These are phyloP conservation scores for Euplagia quadripunctaria DNA, from an alignment of 2,888 invertebrate genomes.

Conservation along the genomic window DNA sequence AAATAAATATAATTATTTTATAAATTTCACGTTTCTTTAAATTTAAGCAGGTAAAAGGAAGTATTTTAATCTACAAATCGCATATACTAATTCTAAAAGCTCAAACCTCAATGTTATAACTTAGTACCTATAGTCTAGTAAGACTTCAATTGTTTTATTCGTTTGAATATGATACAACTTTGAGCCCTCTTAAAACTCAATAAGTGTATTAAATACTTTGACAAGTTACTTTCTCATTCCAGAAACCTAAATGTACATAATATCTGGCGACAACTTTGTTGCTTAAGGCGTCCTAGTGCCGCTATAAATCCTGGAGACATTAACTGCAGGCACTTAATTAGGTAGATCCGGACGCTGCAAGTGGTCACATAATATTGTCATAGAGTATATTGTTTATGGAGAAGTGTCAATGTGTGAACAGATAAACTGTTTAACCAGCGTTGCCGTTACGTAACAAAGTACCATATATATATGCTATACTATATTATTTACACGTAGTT, in stretches of 20 bases:
- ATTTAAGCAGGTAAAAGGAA: too few species aligned
- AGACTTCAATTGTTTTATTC: too few species aligned
- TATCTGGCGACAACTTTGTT: constrained; percentile 40
- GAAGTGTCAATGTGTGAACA: neutral
- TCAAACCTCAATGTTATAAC: too few species aligned
- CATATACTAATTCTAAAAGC: too few species aligned
- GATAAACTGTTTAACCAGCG: neutral
- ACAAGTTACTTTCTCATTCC: constrained; percentile 17
- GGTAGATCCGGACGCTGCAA: constrained; percentile 69
- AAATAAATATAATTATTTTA: too few species aligned
- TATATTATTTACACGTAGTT: too few species aligned
- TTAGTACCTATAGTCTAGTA: too few species aligned
- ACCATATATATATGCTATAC: neutral
- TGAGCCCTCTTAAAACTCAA: neutral
- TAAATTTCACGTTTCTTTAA: too few species aligned
- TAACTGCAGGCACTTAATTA: constrained; percentile 82
- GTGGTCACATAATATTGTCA: constrained; percentile 62
- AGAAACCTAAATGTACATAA: constrained; percentile 32
- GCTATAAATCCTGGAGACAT: constrained; percentile 73
- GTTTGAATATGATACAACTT: too few species aligned
- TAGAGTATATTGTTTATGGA: constrained; percentile 47
- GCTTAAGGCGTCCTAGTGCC: constrained; percentile 42
- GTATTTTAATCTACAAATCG: too few species aligned
- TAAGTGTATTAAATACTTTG: too few species aligned
- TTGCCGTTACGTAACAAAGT: neutral